Conservation (phyloP, 2,888 invertebrate species). For the Cerastis rubricosa region DNA sequence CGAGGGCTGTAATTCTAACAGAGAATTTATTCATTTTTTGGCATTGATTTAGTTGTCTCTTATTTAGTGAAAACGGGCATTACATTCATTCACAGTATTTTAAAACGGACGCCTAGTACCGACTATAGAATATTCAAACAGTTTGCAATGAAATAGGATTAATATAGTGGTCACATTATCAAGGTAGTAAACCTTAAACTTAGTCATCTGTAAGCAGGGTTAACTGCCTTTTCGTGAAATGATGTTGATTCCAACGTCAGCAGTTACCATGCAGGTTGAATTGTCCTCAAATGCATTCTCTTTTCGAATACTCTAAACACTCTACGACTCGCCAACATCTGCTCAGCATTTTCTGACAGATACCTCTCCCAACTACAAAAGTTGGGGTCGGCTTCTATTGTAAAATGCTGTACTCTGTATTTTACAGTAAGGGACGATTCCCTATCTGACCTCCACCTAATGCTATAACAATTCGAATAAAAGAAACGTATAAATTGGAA, state of each 20-base stretch:
- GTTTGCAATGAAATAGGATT: slow-evolving; percentile 2
- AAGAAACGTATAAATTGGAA: neutral
- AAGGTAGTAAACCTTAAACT: neutral
- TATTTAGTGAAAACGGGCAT: neutral
- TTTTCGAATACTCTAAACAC: neutral
- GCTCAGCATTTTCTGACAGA: neutral
- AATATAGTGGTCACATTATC: neutral
- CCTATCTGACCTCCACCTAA: neutral
- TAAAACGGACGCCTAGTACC: neutral
- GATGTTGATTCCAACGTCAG: too few relatives aligned
- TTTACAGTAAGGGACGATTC: neutral
- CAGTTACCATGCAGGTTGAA: neutral
- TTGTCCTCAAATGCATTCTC: neutral
- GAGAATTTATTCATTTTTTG: neutral
- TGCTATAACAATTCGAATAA: neutral
- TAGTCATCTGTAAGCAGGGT: neutral
- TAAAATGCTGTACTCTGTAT: too few relatives aligned
- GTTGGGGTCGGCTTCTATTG: neutral
- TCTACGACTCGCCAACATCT: too few relatives aligned
- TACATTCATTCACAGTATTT: neutral
- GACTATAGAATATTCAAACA: neutral
- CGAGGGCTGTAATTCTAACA: neutral
- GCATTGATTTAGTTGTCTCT: neutral
- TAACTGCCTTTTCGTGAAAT: neutral
- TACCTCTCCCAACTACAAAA: neutral